Evolutionary conservation across 2,797 vertebrate genomes (phyloP).

Genomic region (Tragopan temminckii): DNA sequence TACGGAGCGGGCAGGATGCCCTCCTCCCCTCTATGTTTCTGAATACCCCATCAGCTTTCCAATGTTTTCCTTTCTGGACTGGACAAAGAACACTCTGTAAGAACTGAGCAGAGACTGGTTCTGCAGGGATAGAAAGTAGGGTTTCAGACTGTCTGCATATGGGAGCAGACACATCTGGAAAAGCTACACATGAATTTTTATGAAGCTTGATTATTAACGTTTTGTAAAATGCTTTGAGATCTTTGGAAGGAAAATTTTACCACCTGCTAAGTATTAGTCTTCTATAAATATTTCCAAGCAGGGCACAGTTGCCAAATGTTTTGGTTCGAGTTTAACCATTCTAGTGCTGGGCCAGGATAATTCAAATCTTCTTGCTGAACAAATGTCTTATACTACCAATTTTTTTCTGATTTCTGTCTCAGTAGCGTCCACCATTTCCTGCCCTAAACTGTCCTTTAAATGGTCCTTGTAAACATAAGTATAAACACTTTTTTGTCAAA

Average conservation of each 20-base stretch:
- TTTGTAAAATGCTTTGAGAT: slow-evolving; percentile 39
- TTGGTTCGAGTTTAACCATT: background rate
- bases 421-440: background rate
- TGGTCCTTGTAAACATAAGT: background rate
- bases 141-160: rapidly evolving
- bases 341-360: background rate
- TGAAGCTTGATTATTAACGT: background rate
- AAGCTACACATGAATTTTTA: background rate
- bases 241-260: slow-evolving; percentile 48
- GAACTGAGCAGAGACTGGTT: rapidly evolving
- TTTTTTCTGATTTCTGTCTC: background rate
- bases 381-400: background rate
- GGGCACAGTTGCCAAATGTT: background rate
- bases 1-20: rapidly evolving
- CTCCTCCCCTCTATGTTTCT: background rate
- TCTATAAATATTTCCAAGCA: slow-evolving; percentile 46
- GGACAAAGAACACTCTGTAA: background rate
- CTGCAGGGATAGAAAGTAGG: rapidly evolving
- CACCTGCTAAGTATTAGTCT: slow-evolving; percentile 24
- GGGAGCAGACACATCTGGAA: slow-evolving; percentile 37
- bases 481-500: background rate
- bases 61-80: background rate
- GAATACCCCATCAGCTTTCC: rapidly evolving
- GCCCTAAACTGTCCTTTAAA: background rate
- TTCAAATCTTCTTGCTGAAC: background rate